A percentile compares a stretch with the other conserved stretches of the same genome.
phyloP scores from a whole-genome alignment of 2,888 invertebrate genomes.

The Caenorhabditis imperialis region DNA sequence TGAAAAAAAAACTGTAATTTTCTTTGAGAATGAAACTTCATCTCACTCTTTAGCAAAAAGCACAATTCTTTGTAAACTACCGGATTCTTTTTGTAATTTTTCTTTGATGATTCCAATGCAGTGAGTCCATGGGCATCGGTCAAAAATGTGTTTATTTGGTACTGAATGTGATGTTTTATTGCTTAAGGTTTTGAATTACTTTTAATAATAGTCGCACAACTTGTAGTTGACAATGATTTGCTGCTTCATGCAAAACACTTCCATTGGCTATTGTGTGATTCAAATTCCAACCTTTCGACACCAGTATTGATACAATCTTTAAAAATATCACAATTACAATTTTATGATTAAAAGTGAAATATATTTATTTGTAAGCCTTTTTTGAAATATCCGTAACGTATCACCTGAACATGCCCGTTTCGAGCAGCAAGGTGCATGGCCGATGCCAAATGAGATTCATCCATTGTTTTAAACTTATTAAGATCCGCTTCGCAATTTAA shows the following conservation, averaged over 20 bases:
- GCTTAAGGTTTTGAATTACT: conserved; percentile 53
- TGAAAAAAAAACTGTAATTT: conserved; percentile 67
- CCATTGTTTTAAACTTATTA: conserved; percentile 20
- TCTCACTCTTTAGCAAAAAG: conserved; percentile 80
- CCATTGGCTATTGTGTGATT: conserved; percentile 79
- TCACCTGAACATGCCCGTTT: conserved; percentile 72
- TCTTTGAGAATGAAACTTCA: background rate
- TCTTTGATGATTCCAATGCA: conserved; percentile 80
- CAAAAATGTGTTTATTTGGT: background rate
- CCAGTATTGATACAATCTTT: conserved; percentile 77
- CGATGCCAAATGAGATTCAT: conserved; percentile 55
- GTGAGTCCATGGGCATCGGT: conserved; percentile 80
- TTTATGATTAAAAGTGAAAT: background rate
- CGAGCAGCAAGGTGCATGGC: conserved; percentile 72
- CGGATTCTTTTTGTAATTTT: conserved; percentile 78
- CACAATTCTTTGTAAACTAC: conserved; percentile 80
- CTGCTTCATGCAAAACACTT: conserved; percentile 80
- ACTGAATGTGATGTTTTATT: background rate
- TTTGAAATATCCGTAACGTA: too few species aligned
- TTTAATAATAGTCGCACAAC: conserved; percentile 79
- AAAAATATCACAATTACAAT: background rate
- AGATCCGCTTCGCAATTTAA: conserved; percentile 36
- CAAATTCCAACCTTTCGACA: conserved; percentile 80
- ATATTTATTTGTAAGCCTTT: too few species aligned
- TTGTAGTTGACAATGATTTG: conserved; percentile 79